phyloP scores from a whole-genome alignment of 2,888 invertebrate species.

The Sialis lutaria region DNA sequence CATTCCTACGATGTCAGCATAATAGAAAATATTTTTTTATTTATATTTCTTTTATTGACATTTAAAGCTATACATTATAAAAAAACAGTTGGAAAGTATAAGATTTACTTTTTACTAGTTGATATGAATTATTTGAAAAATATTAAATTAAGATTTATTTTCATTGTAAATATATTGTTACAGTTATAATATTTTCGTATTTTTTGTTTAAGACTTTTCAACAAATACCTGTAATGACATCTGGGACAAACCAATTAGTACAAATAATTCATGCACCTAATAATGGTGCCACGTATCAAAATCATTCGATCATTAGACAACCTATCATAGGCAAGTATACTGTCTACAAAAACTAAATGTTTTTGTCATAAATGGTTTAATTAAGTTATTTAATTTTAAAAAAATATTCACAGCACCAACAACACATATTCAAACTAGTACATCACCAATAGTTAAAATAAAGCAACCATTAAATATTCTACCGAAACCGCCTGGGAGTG shows the following conservation, averaged over 20 bases:
- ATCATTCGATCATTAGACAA: conserved; percentile 6
- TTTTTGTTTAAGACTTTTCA: conserved; percentile 8
- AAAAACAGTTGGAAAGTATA: too few relatives aligned
- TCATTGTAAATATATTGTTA: neutral
- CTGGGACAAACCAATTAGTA: conserved; percentile 8
- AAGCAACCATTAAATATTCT: conserved; percentile 27
- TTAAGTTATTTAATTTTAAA: neutral
- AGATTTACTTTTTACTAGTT: too few relatives aligned
- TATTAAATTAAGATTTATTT: neutral
- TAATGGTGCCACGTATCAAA: conserved; percentile 7
- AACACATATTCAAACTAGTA: conserved; percentile 12
- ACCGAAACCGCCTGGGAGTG: conserved; percentile 24
- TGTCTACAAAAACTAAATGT: neutral
- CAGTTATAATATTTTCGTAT: neutral
- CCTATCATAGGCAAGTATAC: conserved; percentile 6
- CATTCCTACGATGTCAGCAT: too few relatives aligned
- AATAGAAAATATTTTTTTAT: too few relatives aligned
- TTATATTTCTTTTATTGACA: too few relatives aligned
- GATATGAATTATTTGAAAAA: neutral
- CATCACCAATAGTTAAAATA: conserved; percentile 24
- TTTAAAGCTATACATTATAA: too few relatives aligned
- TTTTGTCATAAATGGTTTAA: neutral
- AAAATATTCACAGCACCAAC: conserved; percentile 4
- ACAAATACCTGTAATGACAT: conserved; percentile 9
- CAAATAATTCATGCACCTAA: conserved; percentile 8